Conservation (phyloP, 1,140 invertebrate species). For the Mesaphorura yosii region DNA sequence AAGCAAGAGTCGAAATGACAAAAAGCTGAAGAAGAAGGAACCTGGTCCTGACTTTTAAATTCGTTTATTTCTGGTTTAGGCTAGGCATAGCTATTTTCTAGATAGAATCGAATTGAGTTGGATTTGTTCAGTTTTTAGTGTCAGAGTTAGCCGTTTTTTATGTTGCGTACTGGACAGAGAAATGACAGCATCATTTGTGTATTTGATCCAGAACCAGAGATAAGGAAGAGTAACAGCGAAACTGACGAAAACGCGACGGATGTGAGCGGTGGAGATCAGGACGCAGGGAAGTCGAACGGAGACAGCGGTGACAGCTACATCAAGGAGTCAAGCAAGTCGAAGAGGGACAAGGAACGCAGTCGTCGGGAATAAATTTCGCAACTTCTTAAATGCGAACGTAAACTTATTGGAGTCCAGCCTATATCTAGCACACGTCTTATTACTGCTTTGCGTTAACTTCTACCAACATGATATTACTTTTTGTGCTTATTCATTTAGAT, state of each 20-base stretch:
- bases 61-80: not conserved
- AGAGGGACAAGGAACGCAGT: not conserved
- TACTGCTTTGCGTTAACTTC: too few species aligned
- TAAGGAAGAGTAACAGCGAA: constrained; percentile 4
- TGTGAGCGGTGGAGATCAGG: constrained; percentile 13
- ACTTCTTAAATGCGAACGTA: too few species aligned
- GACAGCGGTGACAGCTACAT: not conserved
- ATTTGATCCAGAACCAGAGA: not conserved
- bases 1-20: constrained; percentile 23
- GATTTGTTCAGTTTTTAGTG: not conserved
- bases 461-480: too few species aligned
- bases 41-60: constrained; percentile 19
- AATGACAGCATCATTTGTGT: not conserved
- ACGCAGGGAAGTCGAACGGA: not conserved
- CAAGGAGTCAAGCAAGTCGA: constrained; percentile 2
- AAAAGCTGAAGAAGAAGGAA: constrained; percentile 27
- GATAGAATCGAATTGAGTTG: too few species aligned
- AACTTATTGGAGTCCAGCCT: too few species aligned
- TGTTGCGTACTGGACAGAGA: too few species aligned
- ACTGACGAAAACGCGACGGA: constrained; percentile 22
- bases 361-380: not conserved
- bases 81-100: too few species aligned
- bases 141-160: not conserved
- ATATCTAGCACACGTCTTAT: too few species aligned
- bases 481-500: not conserved